Evolutionary conservation across 2,113 vertebrate genomes (phyloP), one percentile per base, ranked within the genome.

Genomic region (Neogale vison): DNA sequence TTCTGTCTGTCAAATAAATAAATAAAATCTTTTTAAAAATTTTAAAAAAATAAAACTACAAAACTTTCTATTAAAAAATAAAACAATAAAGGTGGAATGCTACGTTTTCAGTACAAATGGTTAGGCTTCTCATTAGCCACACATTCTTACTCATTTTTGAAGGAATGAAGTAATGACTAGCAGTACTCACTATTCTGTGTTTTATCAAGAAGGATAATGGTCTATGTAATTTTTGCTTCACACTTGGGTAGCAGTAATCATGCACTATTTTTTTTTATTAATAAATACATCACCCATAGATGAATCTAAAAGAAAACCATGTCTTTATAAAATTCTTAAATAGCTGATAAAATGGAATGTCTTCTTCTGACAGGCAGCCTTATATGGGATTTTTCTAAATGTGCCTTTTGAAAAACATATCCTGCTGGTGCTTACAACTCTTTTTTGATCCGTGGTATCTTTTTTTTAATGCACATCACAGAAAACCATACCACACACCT

Each of bases 361-460:
- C 34, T 83, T 47, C 26, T 21, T 71, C 21, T 65, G 36, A 81
- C 31, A 63, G 65, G 20, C 65, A 76, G 24, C 18, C 59, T 55
- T 23, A 26, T 26, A 18, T 3, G 63, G 45, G 39, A 42, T 67
- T 52, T 72, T 65, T 87, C 50, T 26, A 82, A 88, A 45, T 3
- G 26, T 55, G 31, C 52, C 82, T 67, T 90, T 95, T 71, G 45
- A 87, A 92, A 80, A 81, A 55, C 59, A 59, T 26, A 55, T 81
- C 74, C 95, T 90, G 81, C 80, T 94, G 95, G 3, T 80, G 21
- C 42, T 96, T 34, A 88, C 67, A 55, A 34, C n/a, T 67, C 18
- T 18, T 29, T 71, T 96, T 76, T 83, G 59, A 74, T 93, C 81
- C 6, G 7, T 10, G 10, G 34, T 31, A 24, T 94, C 72, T 87